These are phyloP conservation scores for Ianthella basta DNA, from an alignment of 37 sponge, comb jelly and placozoan genomes.

Conservation along the genomic window DNA sequence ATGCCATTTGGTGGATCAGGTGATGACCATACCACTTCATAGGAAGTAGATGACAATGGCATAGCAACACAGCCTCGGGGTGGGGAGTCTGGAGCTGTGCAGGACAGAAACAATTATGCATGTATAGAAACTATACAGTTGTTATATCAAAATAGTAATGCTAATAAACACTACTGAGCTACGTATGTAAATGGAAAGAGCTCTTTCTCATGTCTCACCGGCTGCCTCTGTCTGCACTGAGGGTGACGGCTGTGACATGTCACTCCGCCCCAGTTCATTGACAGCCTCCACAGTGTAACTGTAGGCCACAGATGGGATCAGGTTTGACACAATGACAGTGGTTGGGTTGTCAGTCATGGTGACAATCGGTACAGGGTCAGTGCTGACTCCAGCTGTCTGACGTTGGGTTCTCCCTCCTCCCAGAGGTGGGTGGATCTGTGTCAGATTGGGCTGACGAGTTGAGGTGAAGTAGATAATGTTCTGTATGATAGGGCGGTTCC, in stretches of 20 bases:
- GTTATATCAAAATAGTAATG: too few relatives aligned
- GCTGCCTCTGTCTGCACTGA: slow-evolving; percentile 44
- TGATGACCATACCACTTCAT: slow-evolving; percentile 9
- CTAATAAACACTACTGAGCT: neutral
- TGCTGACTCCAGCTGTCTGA: neutral
- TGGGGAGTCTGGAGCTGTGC: slow-evolving; percentile 41
- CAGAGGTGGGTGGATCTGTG: neutral
- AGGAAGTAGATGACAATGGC: slow-evolving; percentile 18
- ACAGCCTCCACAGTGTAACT: slow-evolving; percentile 51
- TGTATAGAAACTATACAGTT: too few relatives aligned
- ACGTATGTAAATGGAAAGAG: too few relatives aligned
- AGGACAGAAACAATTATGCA: too few relatives aligned
- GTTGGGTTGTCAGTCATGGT: neutral
- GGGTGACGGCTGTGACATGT: slow-evolving; percentile 27
- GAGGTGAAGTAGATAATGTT: slow-evolving; percentile 35
- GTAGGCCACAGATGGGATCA: slow-evolving; percentile 65
- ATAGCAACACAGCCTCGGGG: neutral
- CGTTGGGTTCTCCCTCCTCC: neutral
- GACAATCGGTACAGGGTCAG: neutral
- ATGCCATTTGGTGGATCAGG: slow-evolving; percentile 48
- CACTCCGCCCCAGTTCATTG: slow-evolving; percentile 59
- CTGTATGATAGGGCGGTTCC: slow-evolving; percentile 50
- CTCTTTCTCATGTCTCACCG: slow-evolving; percentile 43
- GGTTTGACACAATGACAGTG: neutral
- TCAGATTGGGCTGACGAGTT: neutral